Conservation (phyloP, 2,797 vertebrate genomes). For the Carapus acus region DNA sequence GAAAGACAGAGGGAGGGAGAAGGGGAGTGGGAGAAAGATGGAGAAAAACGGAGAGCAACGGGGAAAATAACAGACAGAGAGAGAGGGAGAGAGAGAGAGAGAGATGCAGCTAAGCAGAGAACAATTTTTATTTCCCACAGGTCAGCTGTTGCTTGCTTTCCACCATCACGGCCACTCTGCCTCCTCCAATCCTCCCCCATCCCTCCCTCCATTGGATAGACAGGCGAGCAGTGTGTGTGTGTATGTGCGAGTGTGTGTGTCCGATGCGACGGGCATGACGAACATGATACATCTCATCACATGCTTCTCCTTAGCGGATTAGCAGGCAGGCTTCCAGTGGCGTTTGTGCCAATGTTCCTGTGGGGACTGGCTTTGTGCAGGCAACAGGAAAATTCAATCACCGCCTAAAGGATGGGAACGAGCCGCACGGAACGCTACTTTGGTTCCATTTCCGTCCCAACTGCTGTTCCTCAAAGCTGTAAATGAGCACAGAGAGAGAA, state of each 20-base stretch:
- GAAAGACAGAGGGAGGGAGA: too few species aligned
- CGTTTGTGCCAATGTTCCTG: constrained; percentile 60
- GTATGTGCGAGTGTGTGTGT: constrained; percentile 39
- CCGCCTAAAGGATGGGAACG: constrained; percentile 69
- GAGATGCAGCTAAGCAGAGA: constrained; percentile 29
- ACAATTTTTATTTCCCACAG: constrained; percentile 55
- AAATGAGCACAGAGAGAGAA: constrained; percentile 46
- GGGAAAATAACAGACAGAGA: too few species aligned
- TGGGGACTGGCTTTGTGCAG: constrained; percentile 69
- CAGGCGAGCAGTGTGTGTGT: constrained; percentile 10
- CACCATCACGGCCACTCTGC: constrained; percentile 34
- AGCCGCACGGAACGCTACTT: constrained; percentile 66
- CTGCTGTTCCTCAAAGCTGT: constrained; percentile 58
- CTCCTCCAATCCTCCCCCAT: constrained; percentile 13
- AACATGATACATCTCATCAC: constrained; percentile 72
- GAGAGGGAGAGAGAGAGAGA: too few species aligned
- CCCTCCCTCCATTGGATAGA: constrained; percentile 4
- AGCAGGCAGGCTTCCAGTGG: constrained; percentile 61
- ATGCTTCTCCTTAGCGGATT: constrained; percentile 71
- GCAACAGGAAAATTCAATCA: constrained; percentile 75
- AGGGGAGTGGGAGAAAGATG: too few species aligned
- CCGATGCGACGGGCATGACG: constrained; percentile 61
- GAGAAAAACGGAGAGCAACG: too few species aligned
- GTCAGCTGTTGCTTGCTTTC: constrained; percentile 46
- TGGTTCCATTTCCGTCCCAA: constrained; percentile 68